phyloP scores from a whole-genome alignment of 1,140 invertebrate species.

The Pseudomyrmex dendroicus region DNA sequence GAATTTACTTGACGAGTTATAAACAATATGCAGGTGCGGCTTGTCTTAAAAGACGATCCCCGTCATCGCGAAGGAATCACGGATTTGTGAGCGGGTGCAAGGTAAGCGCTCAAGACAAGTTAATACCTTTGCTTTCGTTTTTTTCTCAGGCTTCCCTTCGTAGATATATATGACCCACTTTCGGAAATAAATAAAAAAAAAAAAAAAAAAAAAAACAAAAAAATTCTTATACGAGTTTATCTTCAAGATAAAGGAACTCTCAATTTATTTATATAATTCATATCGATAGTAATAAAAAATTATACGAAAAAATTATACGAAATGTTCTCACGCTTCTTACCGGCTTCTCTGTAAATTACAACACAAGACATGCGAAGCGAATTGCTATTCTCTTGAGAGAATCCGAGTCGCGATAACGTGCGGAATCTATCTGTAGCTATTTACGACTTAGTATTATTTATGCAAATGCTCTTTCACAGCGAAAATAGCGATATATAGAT shows the following conservation, averaged over 20 bases:
- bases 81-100: slow-evolving; percentile 53
- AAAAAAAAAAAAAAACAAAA: background rate
- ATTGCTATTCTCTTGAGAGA: background rate
- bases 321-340: slow-evolving; percentile 20
- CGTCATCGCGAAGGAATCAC: slow-evolving; percentile 68
- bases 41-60: slow-evolving; percentile 61
- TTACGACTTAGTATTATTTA: slow-evolving; percentile 5
- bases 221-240: background rate
- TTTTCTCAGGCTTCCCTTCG: slow-evolving; percentile 24
- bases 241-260: background rate
- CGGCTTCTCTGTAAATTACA: background rate
- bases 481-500: background rate
- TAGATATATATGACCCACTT: slow-evolving; percentile 22
- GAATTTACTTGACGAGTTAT: slow-evolving; percentile 49
- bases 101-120: slow-evolving; percentile 56
- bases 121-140: slow-evolving; percentile 57
- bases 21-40: slow-evolving; percentile 76
- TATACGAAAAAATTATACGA: background rate
- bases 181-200: background rate
- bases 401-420: background rate
- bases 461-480: slow-evolving; percentile 15
- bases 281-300: background rate
- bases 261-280: no score
- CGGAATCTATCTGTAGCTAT: background rate
- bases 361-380: background rate